Conservation (phyloP, 30 jellyfish, hydroid and myxozoan species). For the Euphysa ruthae region DNA sequence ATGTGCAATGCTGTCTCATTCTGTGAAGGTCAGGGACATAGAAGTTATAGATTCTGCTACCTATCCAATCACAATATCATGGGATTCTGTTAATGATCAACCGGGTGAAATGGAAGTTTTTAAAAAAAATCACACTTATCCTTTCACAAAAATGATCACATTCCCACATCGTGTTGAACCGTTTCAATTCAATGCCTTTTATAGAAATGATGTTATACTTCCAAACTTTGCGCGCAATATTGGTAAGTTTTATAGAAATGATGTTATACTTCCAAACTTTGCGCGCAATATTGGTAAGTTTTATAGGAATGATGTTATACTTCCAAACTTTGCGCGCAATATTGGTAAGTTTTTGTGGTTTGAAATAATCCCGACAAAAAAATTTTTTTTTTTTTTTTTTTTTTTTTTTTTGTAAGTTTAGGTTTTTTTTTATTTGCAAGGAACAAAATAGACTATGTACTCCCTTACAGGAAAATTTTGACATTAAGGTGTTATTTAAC, state of each 20-base stretch:
- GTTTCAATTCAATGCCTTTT: slow-evolving; percentile 64
- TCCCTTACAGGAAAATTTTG: too few relatives aligned
- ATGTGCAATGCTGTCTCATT: slow-evolving; percentile 97
- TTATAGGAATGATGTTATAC: slow-evolving; percentile 39
- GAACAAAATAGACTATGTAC: too few relatives aligned
- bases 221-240: slow-evolving; percentile 58
- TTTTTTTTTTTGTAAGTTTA: too few relatives aligned
- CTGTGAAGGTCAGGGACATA: slow-evolving; percentile 77
- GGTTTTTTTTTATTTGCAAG: too few relatives aligned
- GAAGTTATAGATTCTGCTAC: slow-evolving; percentile 78
- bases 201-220: slow-evolving; percentile 34
- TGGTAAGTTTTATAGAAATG: slow-evolving; percentile 34
- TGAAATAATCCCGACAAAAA: too few relatives aligned
- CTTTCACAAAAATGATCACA: slow-evolving; percentile 84
- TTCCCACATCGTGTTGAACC: slow-evolving; percentile 71
- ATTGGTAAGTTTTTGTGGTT: slow-evolving; percentile 44
- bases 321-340: slow-evolving; percentile 50
- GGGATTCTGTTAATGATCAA: slow-evolving; percentile 63
- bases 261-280: slow-evolving; percentile 56
- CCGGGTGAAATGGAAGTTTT: slow-evolving; percentile 78
- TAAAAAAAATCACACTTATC: slow-evolving; percentile 51
- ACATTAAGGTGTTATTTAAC: too few relatives aligned
- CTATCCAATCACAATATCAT: slow-evolving; percentile 59
- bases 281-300: slow-evolving; percentile 47
- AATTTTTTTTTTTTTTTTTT: too few relatives aligned